A percentile compares a stretch with the other conserved stretches of the same genome.
These are phyloP conservation scores for Spizella passerina DNA, from an alignment of 2,797 vertebrate genomes.

Conservation along the genomic window DNA sequence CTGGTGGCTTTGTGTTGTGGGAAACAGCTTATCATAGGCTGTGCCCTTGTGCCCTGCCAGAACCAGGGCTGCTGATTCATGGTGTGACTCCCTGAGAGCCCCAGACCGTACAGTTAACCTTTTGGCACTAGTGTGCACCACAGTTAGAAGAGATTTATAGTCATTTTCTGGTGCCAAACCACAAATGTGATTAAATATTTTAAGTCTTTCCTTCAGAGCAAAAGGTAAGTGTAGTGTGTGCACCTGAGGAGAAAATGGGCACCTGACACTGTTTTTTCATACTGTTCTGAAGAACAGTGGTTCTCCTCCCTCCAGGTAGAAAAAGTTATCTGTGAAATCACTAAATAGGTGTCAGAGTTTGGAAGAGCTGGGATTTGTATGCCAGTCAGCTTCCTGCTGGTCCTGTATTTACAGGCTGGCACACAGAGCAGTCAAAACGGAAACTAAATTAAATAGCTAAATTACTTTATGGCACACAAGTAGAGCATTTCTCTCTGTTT, in stretches of 20 bases:
- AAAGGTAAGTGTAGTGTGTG: neutral
- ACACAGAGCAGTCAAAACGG: neutral
- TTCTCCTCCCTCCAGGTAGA: neutral
- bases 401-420: neutral
- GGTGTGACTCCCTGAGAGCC: neutral
- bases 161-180: conserved; percentile 34
- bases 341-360: neutral
- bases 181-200: conserved; percentile 60
- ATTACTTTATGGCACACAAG: neutral
- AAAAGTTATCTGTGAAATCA: neutral
- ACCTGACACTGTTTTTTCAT: neutral
- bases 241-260: neutral
- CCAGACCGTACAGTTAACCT: conserved; percentile 9
- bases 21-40: conserved; percentile 43
- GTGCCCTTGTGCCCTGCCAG: conserved; percentile 29
- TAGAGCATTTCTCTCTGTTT: neutral
- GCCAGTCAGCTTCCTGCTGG: neutral
- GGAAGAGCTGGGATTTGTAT: neutral
- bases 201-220: conserved; percentile 51
- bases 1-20: neutral
- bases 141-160: conserved; percentile 53
- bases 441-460: neutral
- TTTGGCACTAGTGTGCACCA: neutral
- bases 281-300: neutral
- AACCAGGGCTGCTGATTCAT: conserved; percentile 33